Evolutionary conservation across 2,888 invertebrate species (phyloP).

Genomic region (Netelia inedita): DNA sequence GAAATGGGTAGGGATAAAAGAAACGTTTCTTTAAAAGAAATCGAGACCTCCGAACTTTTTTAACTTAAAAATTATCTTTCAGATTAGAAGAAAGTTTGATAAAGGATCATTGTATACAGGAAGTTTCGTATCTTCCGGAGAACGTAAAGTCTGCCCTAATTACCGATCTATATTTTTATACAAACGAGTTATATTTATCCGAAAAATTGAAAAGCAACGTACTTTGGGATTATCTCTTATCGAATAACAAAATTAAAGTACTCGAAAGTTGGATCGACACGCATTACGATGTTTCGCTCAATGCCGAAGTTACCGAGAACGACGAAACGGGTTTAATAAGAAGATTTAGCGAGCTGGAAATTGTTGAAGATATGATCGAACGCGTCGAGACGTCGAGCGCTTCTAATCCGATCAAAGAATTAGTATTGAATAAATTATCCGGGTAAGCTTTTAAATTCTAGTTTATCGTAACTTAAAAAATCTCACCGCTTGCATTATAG

Average conservation of each 20-base stretch:
- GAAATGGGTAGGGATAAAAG: conserved; percentile 73
- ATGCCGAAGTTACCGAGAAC: conserved; percentile 56
- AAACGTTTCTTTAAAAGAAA: neutral
- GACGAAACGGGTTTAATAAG: conserved; percentile 85
- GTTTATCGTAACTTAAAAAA: conserved; percentile 1
- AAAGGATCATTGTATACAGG: conserved; percentile 82
- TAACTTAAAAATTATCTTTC: conserved; percentile 24
- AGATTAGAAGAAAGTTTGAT: conserved; percentile 78
- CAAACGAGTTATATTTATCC: conserved; percentile 78
- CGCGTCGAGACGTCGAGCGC: conserved; percentile 85
- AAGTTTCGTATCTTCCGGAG: conserved; percentile 78
- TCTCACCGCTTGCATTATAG: neutral
- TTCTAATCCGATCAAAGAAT: conserved; percentile 86
- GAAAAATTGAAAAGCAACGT: conserved; percentile 80
- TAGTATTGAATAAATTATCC: conserved; percentile 87
- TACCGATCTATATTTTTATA: conserved; percentile 83
- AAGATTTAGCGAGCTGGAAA: conserved; percentile 87
- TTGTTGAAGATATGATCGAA: conserved; percentile 88
- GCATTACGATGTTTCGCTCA: conserved; percentile 78
- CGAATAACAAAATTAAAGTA: conserved; percentile 87
- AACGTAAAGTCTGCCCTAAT: conserved; percentile 77
- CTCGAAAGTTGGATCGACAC: conserved; percentile 88
- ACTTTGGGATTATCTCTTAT: conserved; percentile 88
- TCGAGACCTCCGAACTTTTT: neutral
- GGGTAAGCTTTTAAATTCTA: conserved; percentile 71